Conservation (phyloP, 2,888 invertebrate species). For the Drosophila anceps region DNA sequence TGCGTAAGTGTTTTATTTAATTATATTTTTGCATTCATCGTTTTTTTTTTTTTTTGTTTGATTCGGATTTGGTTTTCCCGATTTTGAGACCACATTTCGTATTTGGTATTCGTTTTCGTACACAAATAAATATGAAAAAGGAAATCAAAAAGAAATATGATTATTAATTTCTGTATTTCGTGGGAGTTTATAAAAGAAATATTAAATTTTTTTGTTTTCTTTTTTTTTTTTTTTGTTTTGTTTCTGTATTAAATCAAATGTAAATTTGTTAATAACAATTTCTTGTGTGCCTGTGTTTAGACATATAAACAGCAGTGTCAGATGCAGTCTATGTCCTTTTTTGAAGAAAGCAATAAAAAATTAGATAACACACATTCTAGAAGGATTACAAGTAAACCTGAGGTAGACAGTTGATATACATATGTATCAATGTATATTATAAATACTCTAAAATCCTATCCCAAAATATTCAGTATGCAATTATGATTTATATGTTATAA, state of each 20-base stretch:
- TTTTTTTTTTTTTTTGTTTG: constrained; percentile 44
- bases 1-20: constrained; percentile 60
- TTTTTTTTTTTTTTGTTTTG: constrained; percentile 1
- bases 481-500: not conserved
- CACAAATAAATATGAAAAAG: constrained; percentile 85
- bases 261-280: constrained; percentile 26
- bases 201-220: constrained; percentile 27
- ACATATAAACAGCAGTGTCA: constrained; percentile 32
- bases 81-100: constrained; percentile 84
- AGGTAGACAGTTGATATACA: not conserved
- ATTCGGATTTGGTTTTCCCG: constrained; percentile 77
- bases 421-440: not conserved
- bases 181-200: constrained; percentile 50
- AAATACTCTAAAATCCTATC: not conserved
- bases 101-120: constrained; percentile 83
- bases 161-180: constrained; percentile 82
- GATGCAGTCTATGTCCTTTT: constrained; percentile 27
- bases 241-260: constrained; percentile 32
- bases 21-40: constrained; percentile 74
- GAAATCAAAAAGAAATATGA: constrained; percentile 84
- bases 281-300: constrained; percentile 17
- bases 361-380: not conserved
- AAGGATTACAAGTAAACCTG: not conserved
- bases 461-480: no score
- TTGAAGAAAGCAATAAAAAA: constrained; percentile 3